These are phyloP conservation scores for Panagrolaimus sp. DNA, from an alignment of 1,140 invertebrate genomes.

Conservation along the genomic window DNA sequence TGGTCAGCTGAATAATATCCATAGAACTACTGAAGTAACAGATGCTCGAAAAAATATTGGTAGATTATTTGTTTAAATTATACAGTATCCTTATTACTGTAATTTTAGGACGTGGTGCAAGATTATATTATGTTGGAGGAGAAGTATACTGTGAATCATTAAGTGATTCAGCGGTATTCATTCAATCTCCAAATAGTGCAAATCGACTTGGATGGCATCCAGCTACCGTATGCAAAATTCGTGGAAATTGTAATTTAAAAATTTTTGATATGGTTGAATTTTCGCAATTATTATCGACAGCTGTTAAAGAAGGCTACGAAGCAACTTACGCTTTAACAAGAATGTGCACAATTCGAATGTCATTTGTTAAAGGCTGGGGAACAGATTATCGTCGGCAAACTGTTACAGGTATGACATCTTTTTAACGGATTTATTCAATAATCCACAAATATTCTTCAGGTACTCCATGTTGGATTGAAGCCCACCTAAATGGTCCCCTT, in stretches of 20 bases:
- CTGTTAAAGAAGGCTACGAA: conserved; percentile 94
- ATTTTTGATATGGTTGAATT: conserved; percentile 99
- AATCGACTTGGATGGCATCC: conserved; percentile 97
- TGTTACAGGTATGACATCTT: conserved; percentile 81
- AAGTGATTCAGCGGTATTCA: conserved; percentile 93
- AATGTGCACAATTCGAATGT: conserved; percentile 99
- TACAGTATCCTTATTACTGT: conserved; percentile 3
- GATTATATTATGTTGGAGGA: conserved; percentile 93
- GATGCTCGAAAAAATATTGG: conserved; percentile 91
- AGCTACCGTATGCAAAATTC: conserved; percentile 98
- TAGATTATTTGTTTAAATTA: conserved; percentile 60
- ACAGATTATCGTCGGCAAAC: conserved; percentile 92
- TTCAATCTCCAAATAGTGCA: conserved; percentile 97
- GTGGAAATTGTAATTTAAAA: conserved; percentile 97
- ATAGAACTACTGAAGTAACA: conserved; percentile 84
- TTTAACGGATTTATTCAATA: no score
- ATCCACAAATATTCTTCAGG: no score
- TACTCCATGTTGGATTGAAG: conserved; percentile 97
- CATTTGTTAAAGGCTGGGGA: conserved; percentile 87
- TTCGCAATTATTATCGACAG: conserved; percentile 86
- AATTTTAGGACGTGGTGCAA: conserved; percentile 69
- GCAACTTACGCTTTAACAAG: conserved; percentile 92
- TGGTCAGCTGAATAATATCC: conserved; percentile 88
- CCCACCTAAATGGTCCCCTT: conserved; percentile 92
- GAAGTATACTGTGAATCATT: conserved; percentile 98